Percentiles rank a stretch among this genome's conserved stretches.
Evolutionary conservation across 2,797 vertebrate genomes (phyloP).

Genomic region (Neosilurus hyrtlii): DNA sequence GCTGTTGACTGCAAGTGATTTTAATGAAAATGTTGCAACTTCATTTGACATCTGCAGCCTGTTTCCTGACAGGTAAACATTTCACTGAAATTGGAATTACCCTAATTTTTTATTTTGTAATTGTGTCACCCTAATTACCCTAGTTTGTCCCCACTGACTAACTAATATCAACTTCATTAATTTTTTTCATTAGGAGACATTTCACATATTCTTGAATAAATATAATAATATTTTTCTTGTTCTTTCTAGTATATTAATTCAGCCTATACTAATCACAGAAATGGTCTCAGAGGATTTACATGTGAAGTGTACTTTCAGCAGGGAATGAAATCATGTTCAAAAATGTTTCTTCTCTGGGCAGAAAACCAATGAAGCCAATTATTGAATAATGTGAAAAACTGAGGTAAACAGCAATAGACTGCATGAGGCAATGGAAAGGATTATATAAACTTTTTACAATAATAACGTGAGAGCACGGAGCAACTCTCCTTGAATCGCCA

Average conservation of each 20-base stretch:
- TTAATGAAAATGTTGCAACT: no score
- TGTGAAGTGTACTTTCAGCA: background rate
- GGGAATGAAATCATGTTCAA: background rate
- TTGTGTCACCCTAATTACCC: no score
- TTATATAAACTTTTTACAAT: background rate
- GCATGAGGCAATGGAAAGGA: background rate
- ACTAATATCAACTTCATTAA: background rate
- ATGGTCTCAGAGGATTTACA: conserved; percentile 1
- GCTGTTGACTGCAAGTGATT: no score
- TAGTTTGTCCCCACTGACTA: background rate
- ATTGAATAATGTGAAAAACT: background rate
- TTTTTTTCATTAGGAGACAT: background rate
- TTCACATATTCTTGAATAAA: background rate
- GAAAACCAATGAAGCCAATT: background rate
- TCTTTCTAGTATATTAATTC: background rate
- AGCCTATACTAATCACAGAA: background rate
- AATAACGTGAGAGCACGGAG: background rate
- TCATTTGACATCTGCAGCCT: no score
- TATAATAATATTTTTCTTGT: background rate
- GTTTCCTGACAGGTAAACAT: background rate
- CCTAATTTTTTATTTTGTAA: background rate
- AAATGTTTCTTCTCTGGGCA: background rate
- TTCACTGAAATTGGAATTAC: background rate
- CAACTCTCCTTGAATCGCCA: no score
- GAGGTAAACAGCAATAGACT: conserved; percentile 5